Evolutionary conservation across 2,888 invertebrate species (phyloP).

Genomic region (Pediacus dermestoides): DNA sequence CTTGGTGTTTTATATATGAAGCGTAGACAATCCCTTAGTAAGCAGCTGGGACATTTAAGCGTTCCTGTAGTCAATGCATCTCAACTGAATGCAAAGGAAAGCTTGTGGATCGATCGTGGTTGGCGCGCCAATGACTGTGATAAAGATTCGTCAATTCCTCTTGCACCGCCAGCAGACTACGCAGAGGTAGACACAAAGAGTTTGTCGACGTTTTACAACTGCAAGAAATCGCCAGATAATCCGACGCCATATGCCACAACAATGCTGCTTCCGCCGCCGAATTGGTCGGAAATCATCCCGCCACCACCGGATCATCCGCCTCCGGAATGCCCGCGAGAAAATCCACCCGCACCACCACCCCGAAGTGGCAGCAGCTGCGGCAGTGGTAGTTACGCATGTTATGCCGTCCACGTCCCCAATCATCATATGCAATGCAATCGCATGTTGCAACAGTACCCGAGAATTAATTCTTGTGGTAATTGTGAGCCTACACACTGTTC

Average conservation of each 20-base stretch:
- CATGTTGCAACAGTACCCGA: conserved; percentile 25
- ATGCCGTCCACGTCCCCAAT: conserved; percentile 45
- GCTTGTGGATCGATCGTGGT: conserved; percentile 67
- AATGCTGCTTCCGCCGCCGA: conserved; percentile 59
- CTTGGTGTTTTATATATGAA: conserved; percentile 56
- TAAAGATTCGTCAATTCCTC: conserved; percentile 62
- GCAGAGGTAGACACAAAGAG: conserved; percentile 65
- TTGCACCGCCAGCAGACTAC: conserved; percentile 62
- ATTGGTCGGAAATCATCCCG: conserved; percentile 59
- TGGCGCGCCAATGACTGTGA: conserved; percentile 63
- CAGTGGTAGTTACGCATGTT: conserved; percentile 46
- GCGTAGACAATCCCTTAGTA: conserved; percentile 55
- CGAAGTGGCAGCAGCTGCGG: conserved; percentile 45
- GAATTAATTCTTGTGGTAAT: conserved; percentile 44
- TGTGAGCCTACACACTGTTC: conserved; percentile 47
- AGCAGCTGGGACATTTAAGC: conserved; percentile 64
- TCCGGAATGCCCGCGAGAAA: conserved; percentile 51
- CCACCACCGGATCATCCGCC: conserved; percentile 61
- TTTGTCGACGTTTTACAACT: conserved; percentile 69
- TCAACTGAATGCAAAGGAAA: conserved; percentile 55
- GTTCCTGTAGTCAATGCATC: conserved; percentile 51
- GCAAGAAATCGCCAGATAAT: conserved; percentile 59
- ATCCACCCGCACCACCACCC: conserved; percentile 41
- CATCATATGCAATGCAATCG: conserved; percentile 24
- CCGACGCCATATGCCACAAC: conserved; percentile 74